A percentile compares a stretch with the other conserved stretches of the same genome.
Conservation (phyloP, 2,113 vertebrate species). For the Cyprinus carpio region DNA sequence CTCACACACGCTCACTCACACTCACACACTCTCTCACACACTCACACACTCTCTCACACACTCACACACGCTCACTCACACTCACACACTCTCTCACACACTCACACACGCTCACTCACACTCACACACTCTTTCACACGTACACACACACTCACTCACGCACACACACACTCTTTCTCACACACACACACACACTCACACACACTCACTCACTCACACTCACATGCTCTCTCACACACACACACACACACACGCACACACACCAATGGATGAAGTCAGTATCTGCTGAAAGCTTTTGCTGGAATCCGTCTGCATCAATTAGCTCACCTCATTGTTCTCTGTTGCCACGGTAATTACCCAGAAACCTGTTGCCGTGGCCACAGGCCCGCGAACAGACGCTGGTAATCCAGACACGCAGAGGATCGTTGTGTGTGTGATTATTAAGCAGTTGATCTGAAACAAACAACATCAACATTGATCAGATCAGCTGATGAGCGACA, state of each 20-base stretch:
- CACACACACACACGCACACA: neutral
- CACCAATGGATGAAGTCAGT: neutral
- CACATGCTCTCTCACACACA: too few relatives aligned
- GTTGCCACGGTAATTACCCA: slow-evolving; percentile 48
- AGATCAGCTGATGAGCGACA: neutral
- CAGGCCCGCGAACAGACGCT: too few relatives aligned
- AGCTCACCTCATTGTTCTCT: slow-evolving; percentile 7
- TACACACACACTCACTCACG: neutral
- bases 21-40: too few relatives aligned
- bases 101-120: too few relatives aligned
- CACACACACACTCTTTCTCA: too few relatives aligned
- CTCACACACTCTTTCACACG: too few relatives aligned
- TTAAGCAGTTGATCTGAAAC: slow-evolving; percentile 57
- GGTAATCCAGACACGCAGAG: slow-evolving; percentile 9
- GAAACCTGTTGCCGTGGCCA: slow-evolving; percentile 46
- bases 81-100: neutral
- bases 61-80: neutral
- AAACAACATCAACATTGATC: slow-evolving; percentile 60
- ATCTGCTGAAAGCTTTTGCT: neutral
- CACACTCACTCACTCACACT: too few relatives aligned
- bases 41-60: neutral
- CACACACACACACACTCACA: neutral
- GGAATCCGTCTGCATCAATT: slow-evolving; percentile 32
- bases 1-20: neutral
- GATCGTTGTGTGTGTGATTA: slow-evolving; percentile 56